These are phyloP conservation scores for Gila orcuttii DNA, from an alignment of 2,113 vertebrate species.

Conservation along the genomic window DNA sequence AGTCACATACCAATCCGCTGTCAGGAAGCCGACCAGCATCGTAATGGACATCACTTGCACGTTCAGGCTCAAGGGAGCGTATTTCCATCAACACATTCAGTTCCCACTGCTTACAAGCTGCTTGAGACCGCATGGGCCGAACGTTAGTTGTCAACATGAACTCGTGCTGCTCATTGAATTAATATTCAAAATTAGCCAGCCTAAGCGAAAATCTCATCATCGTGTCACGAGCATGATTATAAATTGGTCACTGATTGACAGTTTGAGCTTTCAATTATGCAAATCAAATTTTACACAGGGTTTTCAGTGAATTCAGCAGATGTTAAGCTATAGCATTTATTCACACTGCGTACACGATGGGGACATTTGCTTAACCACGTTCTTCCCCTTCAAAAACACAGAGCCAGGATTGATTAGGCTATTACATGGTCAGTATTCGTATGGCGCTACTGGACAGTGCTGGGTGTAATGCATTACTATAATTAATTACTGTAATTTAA, in stretches of 20 bases:
- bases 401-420: not conserved
- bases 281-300: not conserved
- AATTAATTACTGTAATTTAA: too few species aligned
- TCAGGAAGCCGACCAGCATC: not conserved
- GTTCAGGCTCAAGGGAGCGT: not conserved
- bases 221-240: constrained; percentile 6
- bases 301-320: constrained; percentile 17
- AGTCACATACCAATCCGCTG: constrained; percentile 11
- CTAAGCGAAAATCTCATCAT: constrained; percentile 24
- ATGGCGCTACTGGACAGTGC: not conserved
- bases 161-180: not conserved
- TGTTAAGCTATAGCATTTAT: constrained; percentile 7
- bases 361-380: not conserved
- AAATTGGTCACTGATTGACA: constrained; percentile 25
- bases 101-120: not conserved
- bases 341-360: not conserved
- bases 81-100: not conserved
- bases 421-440: not conserved
- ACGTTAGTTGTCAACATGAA: constrained; percentile 17
- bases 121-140: not conserved
- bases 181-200: constrained; percentile 23
- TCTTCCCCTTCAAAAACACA: not conserved
- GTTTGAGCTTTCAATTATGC: constrained; percentile 24
- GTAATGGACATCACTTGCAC: constrained; percentile 25
- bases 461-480: too few species aligned